These are phyloP conservation scores for Pangasius djambal DNA, from an alignment of 2,797 vertebrate genomes.

Conservation along the genomic window DNA sequence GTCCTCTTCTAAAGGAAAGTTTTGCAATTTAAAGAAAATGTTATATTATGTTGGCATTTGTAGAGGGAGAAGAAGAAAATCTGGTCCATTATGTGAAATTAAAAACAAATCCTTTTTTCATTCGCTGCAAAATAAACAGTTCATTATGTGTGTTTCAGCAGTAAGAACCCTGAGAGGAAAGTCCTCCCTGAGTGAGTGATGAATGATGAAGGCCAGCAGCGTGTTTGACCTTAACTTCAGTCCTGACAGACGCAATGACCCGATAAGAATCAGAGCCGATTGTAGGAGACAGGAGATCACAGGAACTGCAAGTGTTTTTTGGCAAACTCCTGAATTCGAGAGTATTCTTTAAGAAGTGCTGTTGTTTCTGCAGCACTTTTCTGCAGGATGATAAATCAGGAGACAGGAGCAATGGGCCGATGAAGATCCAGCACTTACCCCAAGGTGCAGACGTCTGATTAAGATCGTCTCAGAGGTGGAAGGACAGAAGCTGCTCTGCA, in stretches of 20 bases:
- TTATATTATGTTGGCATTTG: not conserved
- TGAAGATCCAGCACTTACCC: conserved; percentile 69
- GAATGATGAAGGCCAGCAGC: conserved; percentile 6
- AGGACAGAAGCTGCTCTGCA: conserved; percentile 59
- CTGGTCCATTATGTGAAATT: too few relatives aligned
- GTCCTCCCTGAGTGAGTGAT: conserved; percentile 12
- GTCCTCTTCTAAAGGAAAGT: not conserved
- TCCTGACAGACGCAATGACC: conserved; percentile 7
- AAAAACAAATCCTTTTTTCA: not conserved
- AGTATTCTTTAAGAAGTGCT: not conserved
- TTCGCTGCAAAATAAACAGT: not conserved
- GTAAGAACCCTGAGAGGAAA: not conserved
- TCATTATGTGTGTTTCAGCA: not conserved
- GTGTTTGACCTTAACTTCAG: conserved; percentile 17
- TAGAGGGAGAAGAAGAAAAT: not conserved
- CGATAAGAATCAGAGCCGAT: conserved; percentile 8
- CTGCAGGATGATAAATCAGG: not conserved
- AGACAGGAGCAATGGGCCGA: not conserved
- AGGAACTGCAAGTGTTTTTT: conserved; percentile 11
- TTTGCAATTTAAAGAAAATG: too few relatives aligned
- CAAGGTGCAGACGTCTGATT: conserved; percentile 71
- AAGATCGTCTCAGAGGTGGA: conserved; percentile 66
- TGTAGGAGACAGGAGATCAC: not conserved
- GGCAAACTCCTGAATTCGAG: not conserved
- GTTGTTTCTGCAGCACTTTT: not conserved